Evolutionary conservation across 2,888 invertebrate species (phyloP).

Genomic region (Hyles lineata): DNA sequence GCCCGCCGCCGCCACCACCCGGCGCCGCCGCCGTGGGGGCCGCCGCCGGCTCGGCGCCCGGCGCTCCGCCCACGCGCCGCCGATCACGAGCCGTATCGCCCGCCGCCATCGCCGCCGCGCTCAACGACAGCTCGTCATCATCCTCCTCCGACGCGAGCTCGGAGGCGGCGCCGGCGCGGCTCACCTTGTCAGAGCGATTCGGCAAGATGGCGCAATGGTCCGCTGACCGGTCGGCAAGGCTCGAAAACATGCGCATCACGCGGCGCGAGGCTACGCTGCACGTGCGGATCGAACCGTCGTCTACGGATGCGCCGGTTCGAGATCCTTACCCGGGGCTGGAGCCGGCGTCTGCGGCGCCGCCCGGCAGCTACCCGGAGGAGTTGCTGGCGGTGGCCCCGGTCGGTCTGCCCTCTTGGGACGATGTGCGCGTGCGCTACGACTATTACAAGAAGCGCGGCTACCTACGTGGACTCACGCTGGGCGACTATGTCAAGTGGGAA

Average conservation of each 20-base stretch:
- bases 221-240: conserved; percentile 91
- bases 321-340: conserved; percentile 80
- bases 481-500: conserved; percentile 96
- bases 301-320: conserved; percentile 52
- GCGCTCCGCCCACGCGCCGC: conserved; percentile 44
- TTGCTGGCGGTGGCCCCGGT: conserved; percentile 89
- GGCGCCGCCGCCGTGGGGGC: conserved; percentile 86
- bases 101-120: conserved; percentile 66
- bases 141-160: conserved; percentile 60
- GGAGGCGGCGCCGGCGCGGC: conserved; percentile 61
- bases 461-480: conserved; percentile 88
- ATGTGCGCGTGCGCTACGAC: conserved; percentile 93
- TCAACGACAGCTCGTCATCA: conserved; percentile 63
- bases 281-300: conserved; percentile 86
- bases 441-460: conserved; percentile 96
- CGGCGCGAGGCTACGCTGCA: conserved; percentile 89
- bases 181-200: conserved; percentile 94
- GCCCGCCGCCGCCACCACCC: conserved; percentile 58
- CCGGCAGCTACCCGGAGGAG: conserved; percentile 92
- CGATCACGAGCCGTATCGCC: conserved; percentile 66
- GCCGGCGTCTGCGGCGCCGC: conserved; percentile 88
- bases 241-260: conserved; percentile 94
- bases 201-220: conserved; percentile 97
- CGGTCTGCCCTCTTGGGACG: conserved; percentile 93
- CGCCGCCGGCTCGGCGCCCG: conserved; percentile 82